These are phyloP conservation scores for Suncus etruscus DNA, from an alignment of 2,113 vertebrate species.

Conservation along the genomic window DNA sequence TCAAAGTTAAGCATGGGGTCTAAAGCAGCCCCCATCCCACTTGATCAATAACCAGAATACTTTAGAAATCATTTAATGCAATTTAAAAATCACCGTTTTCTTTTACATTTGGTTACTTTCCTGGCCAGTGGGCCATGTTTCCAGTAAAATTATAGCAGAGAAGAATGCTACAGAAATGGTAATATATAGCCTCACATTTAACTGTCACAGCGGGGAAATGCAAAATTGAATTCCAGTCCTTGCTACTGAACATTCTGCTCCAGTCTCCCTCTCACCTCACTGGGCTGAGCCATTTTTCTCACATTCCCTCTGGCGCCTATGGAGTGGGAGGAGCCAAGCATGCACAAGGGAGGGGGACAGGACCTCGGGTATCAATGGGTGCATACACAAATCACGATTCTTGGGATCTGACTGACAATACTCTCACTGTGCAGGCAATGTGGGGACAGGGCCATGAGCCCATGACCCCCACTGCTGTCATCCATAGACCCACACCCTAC, in stretches of 20 bases:
- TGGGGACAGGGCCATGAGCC: not conserved
- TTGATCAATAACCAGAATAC: not conserved
- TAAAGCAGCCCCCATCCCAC: not conserved
- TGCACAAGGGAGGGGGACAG: not conserved
- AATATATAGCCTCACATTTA: slow-evolving; percentile 34
- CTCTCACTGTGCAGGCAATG: not conserved
- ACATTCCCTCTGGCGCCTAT: not conserved
- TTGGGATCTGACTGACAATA: not conserved
- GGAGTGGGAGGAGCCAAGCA: not conserved
- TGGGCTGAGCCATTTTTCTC: slow-evolving; percentile 22
- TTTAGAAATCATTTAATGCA: slow-evolving; percentile 18
- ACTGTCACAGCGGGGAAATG: slow-evolving; percentile 58
- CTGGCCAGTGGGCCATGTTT: not conserved
- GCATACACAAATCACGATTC: not conserved
- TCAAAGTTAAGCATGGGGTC: not conserved
- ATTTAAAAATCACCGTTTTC: not conserved
- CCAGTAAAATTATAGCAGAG: slow-evolving; percentile 51
- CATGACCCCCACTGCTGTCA: too few species aligned
- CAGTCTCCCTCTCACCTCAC: slow-evolving; percentile 44
- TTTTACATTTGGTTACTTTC: slow-evolving; percentile 52
- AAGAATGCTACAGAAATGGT: slow-evolving; percentile 54
- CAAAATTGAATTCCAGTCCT: slow-evolving; percentile 63
- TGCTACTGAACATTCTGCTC: slow-evolving; percentile 39
- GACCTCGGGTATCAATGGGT: not conserved
- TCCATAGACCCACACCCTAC: not conserved